A percentile compares a stretch with the other conserved stretches of the same genome.
These are phyloP conservation scores for Drosophila tanythrix DNA, from an alignment of 2,888 invertebrate species.

Conservation along the genomic window DNA sequence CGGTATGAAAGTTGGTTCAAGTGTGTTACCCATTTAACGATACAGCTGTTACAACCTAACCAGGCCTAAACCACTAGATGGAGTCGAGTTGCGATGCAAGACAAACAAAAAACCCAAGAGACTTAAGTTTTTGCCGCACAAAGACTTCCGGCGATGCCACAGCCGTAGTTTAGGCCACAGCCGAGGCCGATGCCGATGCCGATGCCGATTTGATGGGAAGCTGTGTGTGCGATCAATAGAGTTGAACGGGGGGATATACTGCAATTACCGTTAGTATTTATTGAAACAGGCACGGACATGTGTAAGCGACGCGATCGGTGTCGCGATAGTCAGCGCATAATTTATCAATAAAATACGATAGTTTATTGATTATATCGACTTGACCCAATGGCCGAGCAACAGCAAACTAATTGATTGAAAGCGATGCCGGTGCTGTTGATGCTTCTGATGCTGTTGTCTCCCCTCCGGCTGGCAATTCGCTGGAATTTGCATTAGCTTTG, in stretches of 20 bases:
- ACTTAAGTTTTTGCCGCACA: conserved; percentile 57
- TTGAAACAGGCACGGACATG: conserved; percentile 69
- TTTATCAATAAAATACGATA: conserved; percentile 72
- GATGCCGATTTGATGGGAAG: conserved; percentile 48
- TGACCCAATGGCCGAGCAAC: conserved; percentile 67
- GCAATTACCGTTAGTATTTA: conserved; percentile 71
- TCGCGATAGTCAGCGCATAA: conserved; percentile 69
- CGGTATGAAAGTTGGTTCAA: conserved; percentile 47
- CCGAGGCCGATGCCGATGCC: conserved; percentile 10
- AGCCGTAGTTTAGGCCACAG: conserved; percentile 8
- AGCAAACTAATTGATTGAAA: conserved; percentile 66
- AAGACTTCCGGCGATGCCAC: conserved; percentile 72
- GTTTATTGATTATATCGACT: conserved; percentile 60
- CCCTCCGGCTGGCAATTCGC: neutral
- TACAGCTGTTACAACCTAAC: conserved; percentile 33
- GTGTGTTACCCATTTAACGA: conserved; percentile 50
- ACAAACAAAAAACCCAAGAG: conserved; percentile 33
- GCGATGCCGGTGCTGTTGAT: conserved; percentile 36
- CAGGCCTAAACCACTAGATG: conserved; percentile 20
- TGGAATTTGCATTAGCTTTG: conserved; percentile 26
- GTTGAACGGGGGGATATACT: conserved; percentile 6
- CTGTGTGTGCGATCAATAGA: conserved; percentile 24
- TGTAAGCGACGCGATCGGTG: conserved; percentile 75
- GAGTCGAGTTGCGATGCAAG: conserved; percentile 28
- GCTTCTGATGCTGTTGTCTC: neutral